Percentiles rank a stretch among this genome's conserved stretches.
Evolutionary conservation across 2,113 vertebrate genomes (phyloP).

Genomic region (Melozone crissalis): DNA sequence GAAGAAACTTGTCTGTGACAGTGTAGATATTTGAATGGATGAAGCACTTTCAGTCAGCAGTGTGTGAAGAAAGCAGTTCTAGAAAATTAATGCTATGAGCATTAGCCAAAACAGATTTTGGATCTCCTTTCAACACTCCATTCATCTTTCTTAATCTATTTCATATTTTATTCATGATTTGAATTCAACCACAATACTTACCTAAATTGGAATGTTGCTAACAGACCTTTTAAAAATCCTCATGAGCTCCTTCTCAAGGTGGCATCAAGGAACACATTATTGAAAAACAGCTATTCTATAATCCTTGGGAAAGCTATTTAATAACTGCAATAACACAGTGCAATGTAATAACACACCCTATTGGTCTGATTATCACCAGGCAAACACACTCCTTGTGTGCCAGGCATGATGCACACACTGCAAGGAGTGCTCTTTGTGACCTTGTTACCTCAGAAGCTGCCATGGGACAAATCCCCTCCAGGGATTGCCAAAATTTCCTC

Average conservation of each 20-base stretch:
- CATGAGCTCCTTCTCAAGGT: conserved; percentile 1
- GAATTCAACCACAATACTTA: conserved; percentile 54
- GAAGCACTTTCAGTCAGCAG: neutral
- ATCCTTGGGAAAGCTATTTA: conserved; percentile 34
- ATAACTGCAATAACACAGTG: conserved; percentile 40
- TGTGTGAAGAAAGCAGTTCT: neutral
- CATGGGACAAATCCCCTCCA: neutral
- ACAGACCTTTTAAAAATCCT: conserved; percentile 50
- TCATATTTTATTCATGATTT: conserved; percentile 65
- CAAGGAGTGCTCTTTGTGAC: neutral
- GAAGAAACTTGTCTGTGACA: neutral
- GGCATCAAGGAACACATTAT: neutral
- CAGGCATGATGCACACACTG: neutral
- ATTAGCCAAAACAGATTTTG: conserved; percentile 55
- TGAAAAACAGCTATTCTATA: conserved; percentile 41
- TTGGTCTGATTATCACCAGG: conserved; percentile 47
- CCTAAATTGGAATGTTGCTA: conserved; percentile 36
- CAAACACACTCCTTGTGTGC: conserved; percentile 21
- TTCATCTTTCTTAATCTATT: conserved; percentile 62
- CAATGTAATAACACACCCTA: conserved; percentile 32
- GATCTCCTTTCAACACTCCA: conserved; percentile 40
- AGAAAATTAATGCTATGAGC: conserved; percentile 27
- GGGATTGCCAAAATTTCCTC: neutral
- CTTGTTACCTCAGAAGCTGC: neutral
- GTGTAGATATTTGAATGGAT: neutral